These are phyloP conservation scores for Tupiocoris notatus DNA, from an alignment of 2,888 invertebrate genomes.

Conservation along the genomic window DNA sequence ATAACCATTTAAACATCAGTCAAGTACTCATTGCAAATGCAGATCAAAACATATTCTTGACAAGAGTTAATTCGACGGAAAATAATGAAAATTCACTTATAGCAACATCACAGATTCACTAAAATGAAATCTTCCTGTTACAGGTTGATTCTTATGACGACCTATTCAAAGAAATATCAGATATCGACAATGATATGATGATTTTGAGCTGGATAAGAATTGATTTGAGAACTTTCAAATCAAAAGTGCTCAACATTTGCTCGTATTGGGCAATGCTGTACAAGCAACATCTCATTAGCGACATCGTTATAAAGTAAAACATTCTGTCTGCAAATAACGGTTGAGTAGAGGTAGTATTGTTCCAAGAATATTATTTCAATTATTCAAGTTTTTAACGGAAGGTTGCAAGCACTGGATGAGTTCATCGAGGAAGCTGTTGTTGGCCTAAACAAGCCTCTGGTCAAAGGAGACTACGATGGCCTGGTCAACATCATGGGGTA, in stretches of 20 bases:
- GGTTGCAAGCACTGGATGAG: slow-evolving; percentile 68
- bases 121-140: no score
- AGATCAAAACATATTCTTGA: no score
- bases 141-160: slow-evolving; percentile 79
- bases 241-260: slow-evolving; percentile 75
- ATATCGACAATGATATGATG: slow-evolving; percentile 65
- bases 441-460: slow-evolving; percentile 69
- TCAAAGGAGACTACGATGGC: slow-evolving; percentile 82
- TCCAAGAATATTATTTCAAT: no score
- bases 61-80: no score
- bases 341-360: no score
- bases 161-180: slow-evolving; percentile 72
- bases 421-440: slow-evolving; percentile 75
- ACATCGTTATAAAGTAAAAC: slow-evolving; percentile 29
- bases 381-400: no score
- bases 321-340: no score
- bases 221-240: slow-evolving; percentile 75
- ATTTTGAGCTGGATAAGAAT: slow-evolving; percentile 79
- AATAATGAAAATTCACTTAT: no score
- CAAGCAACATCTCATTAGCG: slow-evolving; percentile 64
- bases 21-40: no score
- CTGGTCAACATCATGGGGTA: slow-evolving; percentile 81
- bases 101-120: no score
- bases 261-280: slow-evolving; percentile 87
- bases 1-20: no score